Evolutionary conservation across 2,113 vertebrate species (phyloP), one percentile per base, ranked within the genome.

Genomic region (Neolamprologus tretocephalus): DNA sequence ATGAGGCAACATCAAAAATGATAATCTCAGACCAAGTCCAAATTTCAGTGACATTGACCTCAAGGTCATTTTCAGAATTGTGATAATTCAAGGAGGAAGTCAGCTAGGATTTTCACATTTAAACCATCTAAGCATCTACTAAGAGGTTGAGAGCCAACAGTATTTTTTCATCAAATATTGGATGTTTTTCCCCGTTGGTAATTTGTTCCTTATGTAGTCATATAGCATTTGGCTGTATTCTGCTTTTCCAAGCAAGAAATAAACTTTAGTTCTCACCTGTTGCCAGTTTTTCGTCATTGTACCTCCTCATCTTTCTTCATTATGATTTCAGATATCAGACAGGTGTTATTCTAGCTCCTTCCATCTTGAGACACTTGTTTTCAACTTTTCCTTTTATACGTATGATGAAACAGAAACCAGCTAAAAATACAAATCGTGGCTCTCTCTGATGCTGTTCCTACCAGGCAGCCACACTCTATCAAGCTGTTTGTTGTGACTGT

Each of bases 401-500:
- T 12, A 14, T 45, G 31, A 19, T 13, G 10, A 71, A 88, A 33
- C 31, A 45, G 28, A 71, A 57, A 55, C 19, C 16, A 71, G 21
- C 21, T 66, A 14, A 79, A 81, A 73, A 73, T 12, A 21, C 63
- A 42, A 40, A 33, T 26, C 0, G 14, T 53, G 12, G 81, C 61
- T 75, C 66, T 40, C 31, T 63, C 35, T 86, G 53, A 6, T 37
- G 80, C 37, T 21, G 31, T 16, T 80, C 42, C 83, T 66, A 80
- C 47, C 82, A 28, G 54, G 71, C 83, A 84, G 53, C 45, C 84
- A 9, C 86, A 87, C 87, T 90, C 80, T 5, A 89, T 91, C 82
- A 87, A 84, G 88, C 88, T 91, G 92, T 93, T 89, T 90, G 92
- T 84, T 92, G 84, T 80, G 84, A 89, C 86, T 91, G 90, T 81